Evolutionary conservation across 1,140 invertebrate genomes (phyloP).

Genomic region (Drosophila paulistorum): DNA sequence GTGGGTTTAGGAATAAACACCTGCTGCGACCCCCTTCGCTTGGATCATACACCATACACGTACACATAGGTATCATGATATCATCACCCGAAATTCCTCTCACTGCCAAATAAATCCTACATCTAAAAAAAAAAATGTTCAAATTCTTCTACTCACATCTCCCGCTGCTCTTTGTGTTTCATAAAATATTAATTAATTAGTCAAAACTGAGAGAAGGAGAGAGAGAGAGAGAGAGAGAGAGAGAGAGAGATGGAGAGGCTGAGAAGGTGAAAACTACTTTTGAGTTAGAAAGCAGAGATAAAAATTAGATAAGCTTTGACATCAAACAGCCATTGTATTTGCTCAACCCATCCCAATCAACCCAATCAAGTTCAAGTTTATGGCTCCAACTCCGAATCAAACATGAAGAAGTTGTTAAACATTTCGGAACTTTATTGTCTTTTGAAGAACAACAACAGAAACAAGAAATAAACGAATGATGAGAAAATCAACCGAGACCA

Average conservation of each 20-base stretch:
- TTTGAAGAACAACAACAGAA: constrained; percentile 21
- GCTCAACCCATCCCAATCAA: constrained; percentile 41
- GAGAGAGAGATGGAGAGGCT: not conserved
- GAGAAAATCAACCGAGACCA: constrained; percentile 61
- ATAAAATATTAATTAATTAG: constrained; percentile 82
- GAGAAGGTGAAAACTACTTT: constrained; percentile 15
- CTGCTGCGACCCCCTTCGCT: constrained; percentile 57
- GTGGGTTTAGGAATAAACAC: constrained; percentile 42
- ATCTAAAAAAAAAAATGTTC: constrained; percentile 74
- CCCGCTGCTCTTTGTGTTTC: constrained; percentile 71
- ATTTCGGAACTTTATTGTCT: constrained; percentile 54
- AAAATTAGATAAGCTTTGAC: constrained; percentile 60
- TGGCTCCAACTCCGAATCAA: constrained; percentile 30
- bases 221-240: constrained; percentile 56
- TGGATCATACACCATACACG: constrained; percentile 46
- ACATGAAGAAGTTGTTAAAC: constrained; percentile 73
- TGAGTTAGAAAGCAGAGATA: constrained; percentile 54
- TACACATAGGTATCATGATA: constrained; percentile 65
- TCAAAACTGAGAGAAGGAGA: constrained; percentile 43
- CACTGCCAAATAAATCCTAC: constrained; percentile 79
- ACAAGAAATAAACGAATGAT: constrained; percentile 32
- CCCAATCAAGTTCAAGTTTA: constrained; percentile 78
- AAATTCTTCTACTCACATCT: constrained; percentile 65
- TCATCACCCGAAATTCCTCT: constrained; percentile 80
- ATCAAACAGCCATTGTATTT: constrained; percentile 77